phyloP scores from a whole-genome alignment of 2,888 invertebrate species.

The Scaptomyza caliginosa region DNA sequence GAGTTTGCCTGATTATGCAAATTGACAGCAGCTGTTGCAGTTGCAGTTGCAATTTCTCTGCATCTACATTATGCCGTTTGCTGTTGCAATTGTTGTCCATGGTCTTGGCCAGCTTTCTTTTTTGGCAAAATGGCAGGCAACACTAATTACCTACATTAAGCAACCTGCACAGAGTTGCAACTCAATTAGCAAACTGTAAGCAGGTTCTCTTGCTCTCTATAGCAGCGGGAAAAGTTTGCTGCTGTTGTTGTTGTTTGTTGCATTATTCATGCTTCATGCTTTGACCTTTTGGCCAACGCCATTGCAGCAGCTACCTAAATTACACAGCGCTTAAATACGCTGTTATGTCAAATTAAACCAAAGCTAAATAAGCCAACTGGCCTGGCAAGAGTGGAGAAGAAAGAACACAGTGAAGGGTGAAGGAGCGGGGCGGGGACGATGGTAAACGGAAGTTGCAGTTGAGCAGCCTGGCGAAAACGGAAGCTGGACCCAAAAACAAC shows the following conservation, averaged over 20 bases:
- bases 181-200: conserved; percentile 74
- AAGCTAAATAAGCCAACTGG: conserved; percentile 62
- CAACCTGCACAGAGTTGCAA: conserved; percentile 72
- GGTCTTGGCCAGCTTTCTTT: conserved; percentile 41
- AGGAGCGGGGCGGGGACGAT: too few species aligned
- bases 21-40: conserved; percentile 55
- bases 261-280: conserved; percentile 57
- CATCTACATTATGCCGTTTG: neutral
- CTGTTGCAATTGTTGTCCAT: conserved; percentile 10
- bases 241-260: conserved; percentile 20
- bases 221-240: conserved; percentile 17
- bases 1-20: conserved; percentile 52
- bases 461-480: conserved; percentile 59
- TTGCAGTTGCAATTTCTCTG: conserved; percentile 3
- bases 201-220: conserved; percentile 44
- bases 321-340: conserved; percentile 58
- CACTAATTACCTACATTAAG: conserved; percentile 73
- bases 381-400: neutral
- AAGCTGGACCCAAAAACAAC: conserved; percentile 47
- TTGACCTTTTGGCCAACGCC: conserved; percentile 60
- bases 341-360: conserved; percentile 73
- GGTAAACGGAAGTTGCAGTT: conserved; percentile 42
- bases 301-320: conserved; percentile 33
- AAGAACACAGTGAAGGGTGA: neutral
- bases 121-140: conserved; percentile 40